These are phyloP conservation scores for Vireo altiloquus DNA, from an alignment of 2,113 vertebrate genomes.

Conservation along the genomic window DNA sequence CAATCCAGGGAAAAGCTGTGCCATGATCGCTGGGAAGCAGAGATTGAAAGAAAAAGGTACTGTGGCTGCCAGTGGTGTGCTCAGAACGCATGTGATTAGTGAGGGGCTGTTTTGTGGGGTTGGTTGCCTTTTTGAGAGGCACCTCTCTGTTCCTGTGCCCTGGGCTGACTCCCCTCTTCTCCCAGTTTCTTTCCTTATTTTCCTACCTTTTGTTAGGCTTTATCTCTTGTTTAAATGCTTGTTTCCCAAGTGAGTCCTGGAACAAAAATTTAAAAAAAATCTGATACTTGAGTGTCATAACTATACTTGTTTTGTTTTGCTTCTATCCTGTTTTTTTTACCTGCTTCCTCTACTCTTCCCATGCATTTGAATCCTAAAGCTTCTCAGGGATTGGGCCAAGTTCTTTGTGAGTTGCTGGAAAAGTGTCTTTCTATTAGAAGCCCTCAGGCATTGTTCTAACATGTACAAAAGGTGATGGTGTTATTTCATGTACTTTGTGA, in stretches of 20 bases:
- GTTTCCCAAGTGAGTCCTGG: neutral
- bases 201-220: neutral
- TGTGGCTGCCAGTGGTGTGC: fast-evolving
- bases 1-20: fast-evolving
- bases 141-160: neutral
- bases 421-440: neutral
- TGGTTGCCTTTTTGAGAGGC: neutral
- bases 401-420: neutral
- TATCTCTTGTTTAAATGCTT: neutral
- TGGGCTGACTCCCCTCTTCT: neutral
- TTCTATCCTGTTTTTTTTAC: neutral
- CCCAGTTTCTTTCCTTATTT: neutral
- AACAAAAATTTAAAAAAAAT: neutral
- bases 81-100: neutral
- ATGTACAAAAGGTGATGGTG: neutral
- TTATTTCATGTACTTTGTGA: neutral
- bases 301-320: neutral
- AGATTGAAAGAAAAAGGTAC: neutral
- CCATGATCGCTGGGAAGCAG: neutral
- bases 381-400: neutral
- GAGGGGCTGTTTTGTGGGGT: fast-evolving
- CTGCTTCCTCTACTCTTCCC: neutral
- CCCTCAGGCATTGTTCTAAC: neutral
- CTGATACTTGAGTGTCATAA: neutral
- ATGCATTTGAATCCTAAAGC: neutral